Percentiles rank a stretch among this genome's conserved stretches.
phyloP scores from a whole-genome alignment of 2,113 vertebrate genomes.

The Narcine bancroftii region DNA sequence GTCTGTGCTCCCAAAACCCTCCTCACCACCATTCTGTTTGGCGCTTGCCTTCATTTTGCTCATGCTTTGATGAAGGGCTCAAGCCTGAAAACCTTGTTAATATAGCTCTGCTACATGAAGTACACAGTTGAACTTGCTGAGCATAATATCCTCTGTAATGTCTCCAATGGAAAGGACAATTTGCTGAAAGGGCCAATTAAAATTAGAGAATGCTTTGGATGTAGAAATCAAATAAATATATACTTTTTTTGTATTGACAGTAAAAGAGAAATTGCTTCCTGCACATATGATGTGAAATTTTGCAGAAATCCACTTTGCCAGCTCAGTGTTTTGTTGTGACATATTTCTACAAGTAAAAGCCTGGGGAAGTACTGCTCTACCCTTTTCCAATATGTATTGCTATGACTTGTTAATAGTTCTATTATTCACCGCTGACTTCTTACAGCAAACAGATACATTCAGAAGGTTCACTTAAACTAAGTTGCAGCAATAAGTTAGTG shows the following conservation, averaged over 20 bases:
- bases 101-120: too few relatives aligned
- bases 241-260: neutral
- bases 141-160: too few relatives aligned
- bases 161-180: neutral
- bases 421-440: neutral
- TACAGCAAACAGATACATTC: neutral
- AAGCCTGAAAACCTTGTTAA: too few relatives aligned
- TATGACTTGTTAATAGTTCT: conserved; percentile 12
- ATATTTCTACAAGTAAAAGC: neutral
- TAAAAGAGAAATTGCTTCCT: neutral
- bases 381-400: neutral
- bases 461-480: conserved; percentile 14
- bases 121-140: too few relatives aligned
- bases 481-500: neutral
- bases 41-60: too few relatives aligned
- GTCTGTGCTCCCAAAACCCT: too few relatives aligned
- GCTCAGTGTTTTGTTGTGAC: conserved; percentile 1
- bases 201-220: neutral
- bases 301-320: neutral
- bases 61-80: too few relatives aligned
- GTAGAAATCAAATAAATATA: neutral
- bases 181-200: neutral
- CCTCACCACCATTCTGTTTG: too few relatives aligned
- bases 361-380: neutral
- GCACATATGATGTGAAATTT: neutral